Conservation (phyloP, 1,140 invertebrate species). For the Megathymus violae region DNA sequence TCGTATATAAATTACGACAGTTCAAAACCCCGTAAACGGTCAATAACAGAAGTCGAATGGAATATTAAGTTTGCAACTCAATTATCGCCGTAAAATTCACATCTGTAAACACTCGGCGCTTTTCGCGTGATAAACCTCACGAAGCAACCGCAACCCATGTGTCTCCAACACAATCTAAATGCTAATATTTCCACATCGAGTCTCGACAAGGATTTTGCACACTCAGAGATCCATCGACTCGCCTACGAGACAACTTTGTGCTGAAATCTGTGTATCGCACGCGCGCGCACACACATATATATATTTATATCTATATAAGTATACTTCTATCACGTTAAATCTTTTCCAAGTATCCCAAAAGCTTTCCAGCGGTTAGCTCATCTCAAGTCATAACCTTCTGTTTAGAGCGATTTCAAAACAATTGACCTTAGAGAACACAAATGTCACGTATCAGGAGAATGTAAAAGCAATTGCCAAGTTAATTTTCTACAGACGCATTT, state of each 20-base stretch:
- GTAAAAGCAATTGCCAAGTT: too few relatives aligned
- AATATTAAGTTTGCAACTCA: slow-evolving; percentile 1
- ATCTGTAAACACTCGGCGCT: slow-evolving; percentile 23
- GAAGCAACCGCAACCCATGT: slow-evolving; percentile 39
- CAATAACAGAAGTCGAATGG: slow-evolving; percentile 6
- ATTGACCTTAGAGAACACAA: too few relatives aligned
- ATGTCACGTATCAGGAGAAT: too few relatives aligned
- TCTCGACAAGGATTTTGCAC: slow-evolving; percentile 42
- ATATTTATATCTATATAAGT: too few relatives aligned
- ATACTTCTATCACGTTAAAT: too few relatives aligned
- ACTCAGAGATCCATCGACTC: slow-evolving; percentile 19
- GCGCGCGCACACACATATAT: too few relatives aligned
- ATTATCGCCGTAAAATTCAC: slow-evolving; percentile 8
- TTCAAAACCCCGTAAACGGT: slow-evolving; percentile 2
- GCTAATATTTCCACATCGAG: slow-evolving; percentile 47
- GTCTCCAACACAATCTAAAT: slow-evolving; percentile 55
- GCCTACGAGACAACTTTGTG: neutral
- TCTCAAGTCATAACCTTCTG: too few relatives aligned
- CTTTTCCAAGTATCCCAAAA: too few relatives aligned
- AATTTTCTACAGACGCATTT: too few relatives aligned
- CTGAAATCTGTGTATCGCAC: neutral
- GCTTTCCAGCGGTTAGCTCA: too few relatives aligned
- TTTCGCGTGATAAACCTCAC: slow-evolving; percentile 41
- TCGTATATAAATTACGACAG: neutral
- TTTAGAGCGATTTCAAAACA: too few relatives aligned